Evolutionary conservation across 2,888 invertebrate genomes (phyloP), one percentile per base, ranked within the genome.

Genomic region (Willowsia nigromaculata): DNA sequence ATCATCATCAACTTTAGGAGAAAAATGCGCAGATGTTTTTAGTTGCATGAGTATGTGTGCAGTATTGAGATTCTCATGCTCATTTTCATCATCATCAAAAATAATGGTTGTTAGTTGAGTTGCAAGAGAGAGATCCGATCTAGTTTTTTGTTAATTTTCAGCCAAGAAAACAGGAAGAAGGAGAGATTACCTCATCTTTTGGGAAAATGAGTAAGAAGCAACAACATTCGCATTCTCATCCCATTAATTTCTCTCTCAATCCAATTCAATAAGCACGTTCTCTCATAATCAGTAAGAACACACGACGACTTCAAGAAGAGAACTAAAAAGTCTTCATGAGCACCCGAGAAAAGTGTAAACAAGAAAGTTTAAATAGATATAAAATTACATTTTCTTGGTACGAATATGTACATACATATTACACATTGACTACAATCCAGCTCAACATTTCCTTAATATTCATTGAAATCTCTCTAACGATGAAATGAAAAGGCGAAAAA

Each of bases 241-340:
- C 92, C 91, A 92, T 92, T 92, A 92, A 92, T 92, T 91, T 92
- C 92, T 91, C 92, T 90, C 89, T 91, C 90, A 91, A 92, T 92
- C 91, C 91, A 89, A 92, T 91, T 91, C 92, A 91, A 92, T 92
- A 91, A 91, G 91, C 91, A 91, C 91, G 91, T 90, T 85, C 90
- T 86, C 74, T 76, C 62, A 65, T 59, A 43, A 71, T 50, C 78
- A 78, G 62, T 18, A 81, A 76, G 76, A 74, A 62, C 56, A 88
- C 40, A 25, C 40, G 56, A 65, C 68, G 59, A 27, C 50, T 83
- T 27, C 50, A 47, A 74, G 22, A 56, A 18, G 50, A 76, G 5
- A 74, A 56, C 47, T 71, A 53, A 53, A 50, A 47, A 74, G 40
- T 13, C 33, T 84, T 50, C 76, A 71, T 50, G 84, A 40, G 33